Conservation (phyloP, 2,888 invertebrate species). For the Tigriopus californicus region DNA sequence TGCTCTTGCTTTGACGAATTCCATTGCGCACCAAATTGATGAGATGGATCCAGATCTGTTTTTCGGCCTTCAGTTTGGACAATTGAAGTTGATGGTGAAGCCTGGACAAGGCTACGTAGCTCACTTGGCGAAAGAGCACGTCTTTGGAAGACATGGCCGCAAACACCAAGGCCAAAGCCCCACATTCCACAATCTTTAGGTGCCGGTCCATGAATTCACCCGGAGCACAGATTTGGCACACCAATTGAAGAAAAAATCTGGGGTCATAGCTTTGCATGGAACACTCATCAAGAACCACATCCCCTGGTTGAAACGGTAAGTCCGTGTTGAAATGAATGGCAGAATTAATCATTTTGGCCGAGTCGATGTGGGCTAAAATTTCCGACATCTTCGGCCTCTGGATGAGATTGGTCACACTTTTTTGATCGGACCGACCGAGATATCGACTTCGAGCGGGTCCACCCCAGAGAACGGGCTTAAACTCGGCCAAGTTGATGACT, state of each 20-base stretch:
- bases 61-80: conserved; percentile 3
- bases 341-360: conserved; percentile 7
- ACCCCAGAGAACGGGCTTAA: conserved; percentile 12
- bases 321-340: neutral
- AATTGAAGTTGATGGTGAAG: neutral
- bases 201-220: neutral
- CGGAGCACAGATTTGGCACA: conserved; percentile 1
- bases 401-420: neutral
- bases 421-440: too few relatives aligned
- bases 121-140: neutral
- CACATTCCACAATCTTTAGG: conserved; percentile 10
- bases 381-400: neutral
- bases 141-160: neutral
- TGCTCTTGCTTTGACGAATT: neutral
- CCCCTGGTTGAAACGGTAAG: neutral
- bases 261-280: conserved; percentile 1
- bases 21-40: conserved; percentile 7
- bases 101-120: neutral
- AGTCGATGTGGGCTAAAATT: neutral
- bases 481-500: neutral
- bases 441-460: neutral
- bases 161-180: conserved; percentile 1
- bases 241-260: neutral
- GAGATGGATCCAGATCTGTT: conserved; percentile 11
- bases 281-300: neutral